A percentile compares a stretch with the other conserved stretches of the same genome.
Evolutionary conservation across 2,888 invertebrate genomes (phyloP).

Genomic region (Sussaba pulchella): DNA sequence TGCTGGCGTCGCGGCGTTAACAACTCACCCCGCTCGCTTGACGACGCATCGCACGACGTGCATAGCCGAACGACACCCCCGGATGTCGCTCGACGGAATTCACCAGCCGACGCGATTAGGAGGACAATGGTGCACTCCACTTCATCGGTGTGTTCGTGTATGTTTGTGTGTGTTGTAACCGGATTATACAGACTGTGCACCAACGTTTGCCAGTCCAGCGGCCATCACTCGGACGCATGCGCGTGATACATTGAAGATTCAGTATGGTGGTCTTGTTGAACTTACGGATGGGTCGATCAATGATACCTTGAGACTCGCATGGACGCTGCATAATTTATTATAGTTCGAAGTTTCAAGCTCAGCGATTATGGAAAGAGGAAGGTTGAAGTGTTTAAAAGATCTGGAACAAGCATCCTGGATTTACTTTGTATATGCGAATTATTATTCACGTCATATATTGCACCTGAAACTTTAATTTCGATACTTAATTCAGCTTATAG

Average conservation of each 20-base stretch:
- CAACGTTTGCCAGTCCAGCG: slow-evolving; percentile 62
- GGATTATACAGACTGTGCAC: slow-evolving; percentile 30
- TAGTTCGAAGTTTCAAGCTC: too few relatives aligned
- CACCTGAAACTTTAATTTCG: too few relatives aligned
- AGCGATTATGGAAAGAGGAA: too few relatives aligned
- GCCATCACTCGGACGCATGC: slow-evolving; percentile 57
- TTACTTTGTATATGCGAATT: too few relatives aligned
- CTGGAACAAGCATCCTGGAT: too few relatives aligned
- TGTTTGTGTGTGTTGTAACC: slow-evolving; percentile 26
- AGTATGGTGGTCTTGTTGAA: slow-evolving; percentile 7
- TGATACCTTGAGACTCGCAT: neutral
- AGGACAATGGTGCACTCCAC: slow-evolving; percentile 72
- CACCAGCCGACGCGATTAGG: slow-evolving; percentile 74
- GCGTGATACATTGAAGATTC: neutral
- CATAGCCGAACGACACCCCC: slow-evolving; percentile 44
- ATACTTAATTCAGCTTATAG: too few relatives aligned
- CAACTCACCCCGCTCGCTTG: slow-evolving; percentile 74
- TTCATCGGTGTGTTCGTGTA: slow-evolving; percentile 13
- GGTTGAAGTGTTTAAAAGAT: too few relatives aligned
- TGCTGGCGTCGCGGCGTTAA: slow-evolving; percentile 73
- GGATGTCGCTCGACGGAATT: slow-evolving; percentile 68
- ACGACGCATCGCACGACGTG: slow-evolving; percentile 72
- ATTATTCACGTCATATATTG: too few relatives aligned
- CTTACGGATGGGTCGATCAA: slow-evolving; percentile 34
- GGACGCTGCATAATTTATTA: too few relatives aligned